These are phyloP conservation scores for Wiebesia pumilae DNA, from an alignment of 1,140 invertebrate species.

Conservation along the genomic window DNA sequence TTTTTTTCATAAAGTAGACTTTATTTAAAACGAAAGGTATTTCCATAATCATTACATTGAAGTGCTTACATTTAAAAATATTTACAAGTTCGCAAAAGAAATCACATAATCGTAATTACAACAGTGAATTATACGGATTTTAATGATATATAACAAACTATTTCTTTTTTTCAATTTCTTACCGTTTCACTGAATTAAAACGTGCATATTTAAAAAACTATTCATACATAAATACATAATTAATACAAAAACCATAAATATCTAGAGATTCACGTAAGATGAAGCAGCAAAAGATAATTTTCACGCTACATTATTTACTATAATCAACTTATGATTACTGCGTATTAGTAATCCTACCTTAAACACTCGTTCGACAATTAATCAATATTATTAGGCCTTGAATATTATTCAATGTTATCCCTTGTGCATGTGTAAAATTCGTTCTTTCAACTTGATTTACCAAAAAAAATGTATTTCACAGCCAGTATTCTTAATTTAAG, in stretches of 20 bases:
- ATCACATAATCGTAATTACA: background rate
- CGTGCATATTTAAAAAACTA: too few species aligned
- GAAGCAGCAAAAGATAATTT: too few species aligned
- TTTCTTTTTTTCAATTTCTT: too few species aligned
- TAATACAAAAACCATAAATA: too few species aligned
- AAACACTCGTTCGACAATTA: too few species aligned
- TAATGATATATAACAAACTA: background rate
- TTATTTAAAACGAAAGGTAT: constrained; percentile 36
- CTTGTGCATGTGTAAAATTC: background rate
- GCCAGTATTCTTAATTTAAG: background rate
- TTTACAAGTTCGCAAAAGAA: constrained; percentile 16
- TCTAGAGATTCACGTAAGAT: too few species aligned
- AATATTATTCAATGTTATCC: background rate
- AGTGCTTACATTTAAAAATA: constrained; percentile 10
- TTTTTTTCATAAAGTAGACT: background rate
- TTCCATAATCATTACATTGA: background rate
- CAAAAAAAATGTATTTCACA: background rate
- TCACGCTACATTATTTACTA: too few species aligned
- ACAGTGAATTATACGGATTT: background rate
- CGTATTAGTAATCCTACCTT: too few species aligned
- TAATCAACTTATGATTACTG: too few species aligned
- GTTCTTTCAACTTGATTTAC: background rate
- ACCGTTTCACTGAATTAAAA: too few species aligned
- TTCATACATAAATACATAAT: too few species aligned
- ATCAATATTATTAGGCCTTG: background rate